These are phyloP conservation scores for Heterotis niloticus DNA, from an alignment of 2,113 vertebrate species.

Conservation along the genomic window DNA sequence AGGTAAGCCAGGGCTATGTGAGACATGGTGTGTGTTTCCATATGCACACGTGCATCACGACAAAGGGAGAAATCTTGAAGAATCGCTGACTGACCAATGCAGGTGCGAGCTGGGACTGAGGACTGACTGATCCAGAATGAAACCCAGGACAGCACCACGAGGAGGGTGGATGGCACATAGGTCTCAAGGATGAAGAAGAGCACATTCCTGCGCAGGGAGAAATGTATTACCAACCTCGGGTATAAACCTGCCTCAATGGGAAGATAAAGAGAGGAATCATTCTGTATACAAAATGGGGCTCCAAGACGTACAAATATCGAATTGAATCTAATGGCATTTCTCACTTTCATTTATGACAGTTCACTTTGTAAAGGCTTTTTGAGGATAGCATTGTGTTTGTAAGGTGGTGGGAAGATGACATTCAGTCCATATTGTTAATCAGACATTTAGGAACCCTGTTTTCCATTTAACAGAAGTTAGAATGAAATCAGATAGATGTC, in stretches of 20 bases:
- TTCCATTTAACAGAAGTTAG: too few species aligned
- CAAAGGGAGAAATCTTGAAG: background rate
- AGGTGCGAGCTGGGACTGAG: slow-evolving; percentile 83
- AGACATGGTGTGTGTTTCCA: background rate
- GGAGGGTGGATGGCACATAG: slow-evolving; percentile 80
- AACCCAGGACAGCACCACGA: slow-evolving; percentile 86
- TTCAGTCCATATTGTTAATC: too few species aligned
- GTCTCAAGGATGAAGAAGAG: slow-evolving; percentile 86
- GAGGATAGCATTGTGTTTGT: too few species aligned
- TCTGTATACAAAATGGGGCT: background rate
- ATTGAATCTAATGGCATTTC: background rate
- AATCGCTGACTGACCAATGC: slow-evolving; percentile 68
- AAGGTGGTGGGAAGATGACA: too few species aligned
- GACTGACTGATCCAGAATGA: slow-evolving; percentile 89
- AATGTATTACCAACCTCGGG: slow-evolving; percentile 82
- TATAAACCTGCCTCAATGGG: slow-evolving; percentile 64
- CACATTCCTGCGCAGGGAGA: slow-evolving; percentile 83
- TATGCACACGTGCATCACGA: background rate
- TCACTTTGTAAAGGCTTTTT: too few species aligned
- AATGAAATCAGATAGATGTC: too few species aligned
- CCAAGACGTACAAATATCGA: too few species aligned
- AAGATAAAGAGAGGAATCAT: slow-evolving; percentile 3
- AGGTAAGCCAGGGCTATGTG: too few species aligned
- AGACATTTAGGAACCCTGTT: too few species aligned
- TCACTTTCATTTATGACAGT: too few species aligned